Evolutionary conservation across 2,113 vertebrate genomes (phyloP), one percentile per base, ranked within the genome.

Genomic region (Xiphorhynchus elegans): DNA sequence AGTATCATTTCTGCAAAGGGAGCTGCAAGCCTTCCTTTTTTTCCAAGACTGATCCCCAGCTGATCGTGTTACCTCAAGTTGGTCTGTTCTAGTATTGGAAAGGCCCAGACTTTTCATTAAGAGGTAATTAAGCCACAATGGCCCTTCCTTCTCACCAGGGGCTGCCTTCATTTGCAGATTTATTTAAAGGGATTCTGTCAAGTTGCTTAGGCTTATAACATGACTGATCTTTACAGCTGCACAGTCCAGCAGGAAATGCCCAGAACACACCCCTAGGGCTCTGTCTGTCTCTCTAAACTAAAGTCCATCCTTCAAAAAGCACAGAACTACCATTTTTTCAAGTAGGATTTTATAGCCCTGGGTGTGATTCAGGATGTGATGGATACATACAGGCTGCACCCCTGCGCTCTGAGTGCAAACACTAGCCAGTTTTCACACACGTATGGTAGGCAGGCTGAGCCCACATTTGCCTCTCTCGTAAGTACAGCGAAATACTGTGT

Each of bases 141-240:
- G 89, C 97, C 96, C 68, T 97, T 97, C 87, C 89, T 96, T 91
- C 97, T 93, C 96, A 89, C 52, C 86, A 95, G 94, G 97, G 95
- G 94, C 96, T 97, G 93, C 96, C 91, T 97, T 97, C 97, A 95
- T 97, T 97, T 98, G 95, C 94, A 92, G 89, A 93, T 96, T 92
- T 96, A 87, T 68, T 96, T 96, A 95, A 96, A 96, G 93, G 16
- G 44, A 74, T 96, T 96, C 90, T 97, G 97, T 97, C 95, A 96
- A 67, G 78, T 76, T 97, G 91, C 94, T 97, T 93, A 91, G 91
- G 74, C 73, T 92, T 93, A 84, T 77, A 88, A 92, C 50, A 23
- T 90, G 95, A 97, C 96, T 97, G 97, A 96, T 97, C 92, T 97
- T 97, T 97, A 95, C 89, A 96, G 87, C 95, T 92, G 73, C 92